phyloP scores from a whole-genome alignment of 2,113 vertebrate genomes.

The Thalassoma bifasciatum region DNA sequence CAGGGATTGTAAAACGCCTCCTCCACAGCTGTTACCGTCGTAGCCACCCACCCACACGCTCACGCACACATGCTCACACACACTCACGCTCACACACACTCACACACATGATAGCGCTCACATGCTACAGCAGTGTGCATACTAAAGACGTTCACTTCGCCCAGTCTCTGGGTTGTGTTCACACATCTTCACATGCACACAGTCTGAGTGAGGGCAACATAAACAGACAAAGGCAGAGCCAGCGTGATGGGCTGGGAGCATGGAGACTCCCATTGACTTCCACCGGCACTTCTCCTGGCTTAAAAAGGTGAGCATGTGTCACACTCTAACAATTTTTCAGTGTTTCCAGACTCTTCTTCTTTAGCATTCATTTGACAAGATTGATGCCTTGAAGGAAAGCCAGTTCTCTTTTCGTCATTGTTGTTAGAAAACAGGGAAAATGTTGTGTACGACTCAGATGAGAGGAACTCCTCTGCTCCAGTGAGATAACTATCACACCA shows the following conservation, averaged over 20 bases:
- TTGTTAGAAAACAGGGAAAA: background rate
- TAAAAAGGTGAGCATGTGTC: constrained; percentile 88
- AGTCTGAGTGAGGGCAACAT: background rate
- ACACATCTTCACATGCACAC: constrained; percentile 23
- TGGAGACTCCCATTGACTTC: constrained; percentile 97
- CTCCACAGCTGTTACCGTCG: constrained; percentile 64
- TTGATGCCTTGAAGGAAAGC: background rate
- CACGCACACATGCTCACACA: constrained; percentile 28
- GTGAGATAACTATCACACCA: background rate
- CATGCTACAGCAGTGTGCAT: constrained; percentile 33
- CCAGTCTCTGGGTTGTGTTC: constrained; percentile 1
- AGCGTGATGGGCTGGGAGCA: constrained; percentile 92
- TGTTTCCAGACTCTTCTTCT: background rate
- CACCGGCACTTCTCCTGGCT: constrained; percentile 98
- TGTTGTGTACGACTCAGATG: background rate
- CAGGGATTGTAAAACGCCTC: constrained; percentile 54
- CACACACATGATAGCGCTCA: constrained; percentile 22
- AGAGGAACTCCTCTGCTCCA: background rate
- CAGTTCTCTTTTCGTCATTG: background rate
- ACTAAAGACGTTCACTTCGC: constrained; percentile 12
- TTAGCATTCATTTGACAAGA: background rate
- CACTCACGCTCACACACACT: background rate
- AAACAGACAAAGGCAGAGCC: constrained; percentile 63
- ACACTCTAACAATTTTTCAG: background rate
- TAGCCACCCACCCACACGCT: constrained; percentile 34